Base-by-base conservation (phyloP, 1,140 invertebrate genomes). In the Bemisia tabaci region DNA sequence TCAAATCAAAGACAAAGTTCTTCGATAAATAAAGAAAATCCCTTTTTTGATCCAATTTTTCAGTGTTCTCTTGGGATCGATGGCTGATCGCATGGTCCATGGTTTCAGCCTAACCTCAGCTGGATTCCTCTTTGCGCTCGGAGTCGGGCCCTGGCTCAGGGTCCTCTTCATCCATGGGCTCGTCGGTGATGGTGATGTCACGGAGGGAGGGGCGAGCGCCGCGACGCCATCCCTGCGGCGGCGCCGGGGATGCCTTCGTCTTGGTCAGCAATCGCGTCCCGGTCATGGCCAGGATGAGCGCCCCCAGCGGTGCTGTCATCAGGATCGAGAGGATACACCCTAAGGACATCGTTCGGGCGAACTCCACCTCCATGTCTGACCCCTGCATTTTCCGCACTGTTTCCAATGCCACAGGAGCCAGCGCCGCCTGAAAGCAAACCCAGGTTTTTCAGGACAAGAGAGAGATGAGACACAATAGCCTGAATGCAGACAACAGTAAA, bases 251-350 rank as follows among this genome's bases (percentile, higher is more conserved):
- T 21, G 71, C 70, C 2, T 76, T 75, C 0, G 78, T 79, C 70
- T 83, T 87, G 71, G 80, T 86, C 68, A 97, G 80, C 21, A 97
- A 79, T 68, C 84, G 82, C 0, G 90, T 87, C 0, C 91, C 93
- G 0, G 84, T 80, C 1, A 95, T 72, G 0, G 88, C 87, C 67
- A 96, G 95, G n/a, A 93, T 77, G 60, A 94, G 87, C 22, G 93
- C 92, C 0, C 94, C 93, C 1, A 92, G 78, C 0, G 94, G 95
- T 0, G 94, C 94, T 0, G 94, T 95, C 60, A 96, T 77, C 0
- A 97, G 79, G 64, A 97, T 97, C n/a, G 90, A 91, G 67, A 97
- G 78, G 5, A 96, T 88, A 74, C 87, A 89, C 12, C 89, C 77
- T 33, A 85, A 88, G 60, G 90, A 77, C 2, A 90, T 80, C 9